These are phyloP conservation scores for Apoderus coryli DNA, from an alignment of 2,888 invertebrate genomes.

Conservation along the genomic window DNA sequence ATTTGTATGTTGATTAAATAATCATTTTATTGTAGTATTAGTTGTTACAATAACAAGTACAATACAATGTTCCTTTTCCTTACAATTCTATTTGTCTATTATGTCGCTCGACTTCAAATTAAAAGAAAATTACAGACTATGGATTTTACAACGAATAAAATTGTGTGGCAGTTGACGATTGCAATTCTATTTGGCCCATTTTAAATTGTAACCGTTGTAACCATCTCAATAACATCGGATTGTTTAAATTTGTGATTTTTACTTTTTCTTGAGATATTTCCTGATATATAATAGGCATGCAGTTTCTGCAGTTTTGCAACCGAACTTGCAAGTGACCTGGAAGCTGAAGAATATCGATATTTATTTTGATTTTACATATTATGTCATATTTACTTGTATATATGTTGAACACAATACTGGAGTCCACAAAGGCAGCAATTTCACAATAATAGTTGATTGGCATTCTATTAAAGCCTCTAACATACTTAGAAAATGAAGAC, in stretches of 20 bases:
- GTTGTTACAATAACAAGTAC: no score
- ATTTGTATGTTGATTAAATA: no score
- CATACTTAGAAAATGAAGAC: constrained; percentile 87
- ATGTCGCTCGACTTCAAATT: no score
- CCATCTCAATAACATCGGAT: constrained; percentile 58
- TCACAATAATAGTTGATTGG: constrained; percentile 81
- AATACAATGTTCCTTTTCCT: no score
- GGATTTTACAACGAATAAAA: constrained; percentile 72
- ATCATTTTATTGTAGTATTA: no score
- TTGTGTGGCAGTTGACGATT: constrained; percentile 82
- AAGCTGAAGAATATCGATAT: constrained; percentile 44
- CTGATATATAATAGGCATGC: constrained; percentile 43
- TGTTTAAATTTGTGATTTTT: constrained; percentile 31
- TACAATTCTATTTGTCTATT: no score
- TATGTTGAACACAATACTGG: constrained; percentile 90
- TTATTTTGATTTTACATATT: not conserved
- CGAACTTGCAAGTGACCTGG: constrained; percentile 79
- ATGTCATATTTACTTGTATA: constrained; percentile 43
- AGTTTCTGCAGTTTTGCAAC: constrained; percentile 77
- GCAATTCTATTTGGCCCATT: constrained; percentile 94
- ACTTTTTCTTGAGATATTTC: constrained; percentile 33
- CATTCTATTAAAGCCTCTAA: constrained; percentile 92
- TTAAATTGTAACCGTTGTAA: constrained; percentile 89
- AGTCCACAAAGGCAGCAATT: constrained; percentile 89
- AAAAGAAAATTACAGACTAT: constrained; percentile 11